A percentile compares a stretch with the other conserved stretches of the same genome.
Evolutionary conservation across 2,113 vertebrate genomes (phyloP).

Genomic region (Cyanocitta stelleri): DNA sequence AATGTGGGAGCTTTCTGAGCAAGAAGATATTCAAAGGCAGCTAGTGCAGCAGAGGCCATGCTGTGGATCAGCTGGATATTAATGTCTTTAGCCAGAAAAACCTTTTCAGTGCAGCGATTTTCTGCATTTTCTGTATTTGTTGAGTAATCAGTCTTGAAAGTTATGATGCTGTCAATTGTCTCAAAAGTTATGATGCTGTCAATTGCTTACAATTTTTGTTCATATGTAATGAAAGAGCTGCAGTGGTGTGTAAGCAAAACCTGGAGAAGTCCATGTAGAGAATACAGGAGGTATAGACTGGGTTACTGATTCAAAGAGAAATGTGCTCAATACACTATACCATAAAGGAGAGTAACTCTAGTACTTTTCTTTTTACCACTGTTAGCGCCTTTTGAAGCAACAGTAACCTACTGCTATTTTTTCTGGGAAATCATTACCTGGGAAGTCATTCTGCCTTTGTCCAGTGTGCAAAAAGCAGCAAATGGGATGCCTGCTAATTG

Average conservation of each 20-base stretch:
- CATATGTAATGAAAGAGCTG: neutral
- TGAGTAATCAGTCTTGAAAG: neutral
- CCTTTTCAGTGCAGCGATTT: neutral
- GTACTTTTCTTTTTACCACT: neutral
- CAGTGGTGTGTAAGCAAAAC: neutral
- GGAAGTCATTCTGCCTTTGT: neutral
- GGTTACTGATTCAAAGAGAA: neutral
- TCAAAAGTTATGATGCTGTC: neutral
- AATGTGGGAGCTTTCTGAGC: rapidly evolving
- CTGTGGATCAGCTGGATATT: neutral
- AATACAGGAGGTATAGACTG: neutral
- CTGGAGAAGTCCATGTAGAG: neutral
- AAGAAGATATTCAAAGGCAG: neutral
- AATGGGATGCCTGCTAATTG: neutral
- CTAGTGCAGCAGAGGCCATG: neutral
- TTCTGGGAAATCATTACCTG: neutral
- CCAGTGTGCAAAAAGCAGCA: neutral
- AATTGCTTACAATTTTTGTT: neutral
- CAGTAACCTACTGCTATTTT: neutral
- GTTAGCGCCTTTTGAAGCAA: neutral
- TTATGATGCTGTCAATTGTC: neutral
- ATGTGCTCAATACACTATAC: neutral
- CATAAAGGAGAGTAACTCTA: neutral
- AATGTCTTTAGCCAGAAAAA: neutral
- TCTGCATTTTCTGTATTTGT: neutral